Evolutionary conservation across 2,888 invertebrate species (phyloP).

Genomic region (Papilio protenor): DNA sequence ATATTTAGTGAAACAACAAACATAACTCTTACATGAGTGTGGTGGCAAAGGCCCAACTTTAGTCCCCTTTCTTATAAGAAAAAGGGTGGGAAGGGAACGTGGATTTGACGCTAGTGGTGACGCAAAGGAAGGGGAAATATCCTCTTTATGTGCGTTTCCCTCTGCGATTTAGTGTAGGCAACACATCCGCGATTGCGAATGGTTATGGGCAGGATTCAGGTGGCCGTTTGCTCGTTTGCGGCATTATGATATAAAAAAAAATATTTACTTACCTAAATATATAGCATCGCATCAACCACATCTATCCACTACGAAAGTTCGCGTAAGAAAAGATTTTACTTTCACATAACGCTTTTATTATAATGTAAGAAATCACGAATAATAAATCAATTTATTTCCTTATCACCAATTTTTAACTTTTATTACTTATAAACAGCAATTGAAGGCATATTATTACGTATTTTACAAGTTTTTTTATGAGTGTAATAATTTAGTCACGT

Average conservation of each 20-base stretch:
- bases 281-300: not conserved
- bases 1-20: too few species aligned
- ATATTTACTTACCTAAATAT: slow-evolving; percentile 11
- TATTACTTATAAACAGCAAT: slow-evolving; percentile 24
- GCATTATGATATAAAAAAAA: not conserved
- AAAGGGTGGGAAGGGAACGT: too few species aligned
- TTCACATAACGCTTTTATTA: slow-evolving; percentile 3
- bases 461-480: slow-evolving; percentile 17
- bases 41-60: too few species aligned
- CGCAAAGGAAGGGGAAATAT: too few species aligned
- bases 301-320: not conserved
- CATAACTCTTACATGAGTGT: too few species aligned
- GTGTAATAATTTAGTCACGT: slow-evolving; percentile 31
- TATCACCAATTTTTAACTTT: slow-evolving; percentile 18
- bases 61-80: too few species aligned
- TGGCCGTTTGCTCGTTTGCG: too few species aligned
- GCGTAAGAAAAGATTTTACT: slow-evolving; percentile 12
- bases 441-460: slow-evolving; percentile 18
- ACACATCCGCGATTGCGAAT: too few species aligned
- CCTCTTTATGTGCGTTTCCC: too few species aligned
- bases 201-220: too few species aligned
- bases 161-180: too few species aligned
- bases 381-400: slow-evolving; percentile 10
- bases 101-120: too few species aligned
- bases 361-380: slow-evolving; percentile 19